A percentile compares a stretch with the other conserved stretches of the same genome.
Conservation (phyloP, 1,140 invertebrate genomes). For the Solenopsis invicta region DNA sequence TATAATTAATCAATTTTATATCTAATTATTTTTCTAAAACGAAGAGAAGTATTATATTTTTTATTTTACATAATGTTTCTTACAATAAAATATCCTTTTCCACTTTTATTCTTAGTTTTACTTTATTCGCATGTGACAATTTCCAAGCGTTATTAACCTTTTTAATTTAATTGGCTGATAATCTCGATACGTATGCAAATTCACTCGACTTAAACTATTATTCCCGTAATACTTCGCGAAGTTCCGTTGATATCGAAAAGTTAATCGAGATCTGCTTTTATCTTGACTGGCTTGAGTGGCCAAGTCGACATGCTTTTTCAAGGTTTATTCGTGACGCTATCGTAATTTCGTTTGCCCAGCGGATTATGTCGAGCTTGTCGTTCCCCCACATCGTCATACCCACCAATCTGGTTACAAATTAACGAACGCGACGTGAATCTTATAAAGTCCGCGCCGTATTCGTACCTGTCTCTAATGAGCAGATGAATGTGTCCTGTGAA, state of each 20-base stretch:
- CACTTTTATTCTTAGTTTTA: not conserved
- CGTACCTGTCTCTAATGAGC: slow-evolving; percentile 40
- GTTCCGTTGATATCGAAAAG: not conserved
- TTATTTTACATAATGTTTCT: not conserved
- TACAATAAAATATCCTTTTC: not conserved
- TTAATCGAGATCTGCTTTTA: slow-evolving; percentile 19
- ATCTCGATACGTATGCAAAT: not conserved
- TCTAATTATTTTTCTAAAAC: not conserved
- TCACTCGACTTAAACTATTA: not conserved
- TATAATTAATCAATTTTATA: not conserved
- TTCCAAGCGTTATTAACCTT: not conserved
- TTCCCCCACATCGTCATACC: not conserved
- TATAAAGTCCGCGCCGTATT: slow-evolving; percentile 38
- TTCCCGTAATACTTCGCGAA: not conserved
- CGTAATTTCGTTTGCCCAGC: slow-evolving; percentile 46
- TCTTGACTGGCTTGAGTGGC: not conserved
- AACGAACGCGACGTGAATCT: slow-evolving; percentile 38
- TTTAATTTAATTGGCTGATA: not conserved
- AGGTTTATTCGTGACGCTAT: slow-evolving; percentile 43
- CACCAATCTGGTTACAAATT: slow-evolving; percentile 57
- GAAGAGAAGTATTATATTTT: not conserved
- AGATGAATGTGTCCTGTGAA: slow-evolving; percentile 36
- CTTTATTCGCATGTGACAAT: not conserved
- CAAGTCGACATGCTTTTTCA: slow-evolving; percentile 26
- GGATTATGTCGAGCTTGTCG: slow-evolving; percentile 46